Percentiles rank a stretch among this genome's conserved stretches.
Evolutionary conservation across 2,888 invertebrate genomes (phyloP).

Genomic region (Chymomyza amoena): DNA sequence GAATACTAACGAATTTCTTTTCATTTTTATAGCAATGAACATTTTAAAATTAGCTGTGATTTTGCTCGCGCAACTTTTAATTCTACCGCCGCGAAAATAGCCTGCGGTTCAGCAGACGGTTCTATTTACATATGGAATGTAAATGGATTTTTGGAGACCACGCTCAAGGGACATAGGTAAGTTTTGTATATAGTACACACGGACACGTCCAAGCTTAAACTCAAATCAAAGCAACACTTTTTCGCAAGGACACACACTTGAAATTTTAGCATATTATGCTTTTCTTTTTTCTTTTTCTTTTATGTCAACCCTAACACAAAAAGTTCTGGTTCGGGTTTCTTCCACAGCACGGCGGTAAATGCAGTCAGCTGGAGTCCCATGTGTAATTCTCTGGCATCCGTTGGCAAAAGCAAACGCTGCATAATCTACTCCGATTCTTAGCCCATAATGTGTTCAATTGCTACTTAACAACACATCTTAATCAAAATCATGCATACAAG

Average conservation of each 20-base stretch:
- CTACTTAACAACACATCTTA: not conserved
- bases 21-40: constrained; percentile 86
- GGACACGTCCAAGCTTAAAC: constrained; percentile 3
- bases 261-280: constrained; percentile 22
- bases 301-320: constrained; percentile 40
- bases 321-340: constrained; percentile 74
- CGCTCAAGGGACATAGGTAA: constrained; percentile 89
- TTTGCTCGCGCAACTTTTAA: constrained; percentile 96
- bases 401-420: constrained; percentile 89
- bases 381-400: constrained; percentile 88
- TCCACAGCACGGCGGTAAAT: constrained; percentile 88
- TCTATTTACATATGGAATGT: constrained; percentile 94
- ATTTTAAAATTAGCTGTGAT: constrained; percentile 97
- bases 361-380: constrained; percentile 94
- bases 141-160: constrained; percentile 86
- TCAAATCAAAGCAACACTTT: not conserved
- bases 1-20: not conserved
- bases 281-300: constrained; percentile 35
- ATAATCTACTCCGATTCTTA: constrained; percentile 88
- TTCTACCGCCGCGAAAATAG: constrained; percentile 91
- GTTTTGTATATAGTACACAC: not conserved
- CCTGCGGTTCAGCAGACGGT: constrained; percentile 96
- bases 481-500: too few species aligned
- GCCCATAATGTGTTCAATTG: constrained; percentile 38
- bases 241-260: constrained; percentile 11